These are phyloP conservation scores for Drosophila stalkeri DNA, from an alignment of 2,888 invertebrate species.

Conservation along the genomic window DNA sequence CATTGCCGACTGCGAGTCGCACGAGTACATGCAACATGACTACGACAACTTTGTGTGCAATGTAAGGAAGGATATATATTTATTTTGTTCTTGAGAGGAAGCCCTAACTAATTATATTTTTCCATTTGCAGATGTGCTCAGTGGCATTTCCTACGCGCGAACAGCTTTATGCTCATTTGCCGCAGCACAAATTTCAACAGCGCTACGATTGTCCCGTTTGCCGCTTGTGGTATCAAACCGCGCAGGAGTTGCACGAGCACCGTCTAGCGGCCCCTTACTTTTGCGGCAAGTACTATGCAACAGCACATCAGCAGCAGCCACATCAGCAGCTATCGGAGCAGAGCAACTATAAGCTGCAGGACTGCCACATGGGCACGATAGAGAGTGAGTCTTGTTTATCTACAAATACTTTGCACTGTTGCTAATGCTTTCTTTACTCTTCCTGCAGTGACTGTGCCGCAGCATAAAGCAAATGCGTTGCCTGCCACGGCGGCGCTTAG, in stretches of 20 bases:
- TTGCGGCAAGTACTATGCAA: conserved; percentile 79
- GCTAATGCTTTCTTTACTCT: conserved; percentile 1
- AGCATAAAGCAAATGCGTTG: conserved; percentile 52
- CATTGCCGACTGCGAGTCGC: conserved; percentile 79
- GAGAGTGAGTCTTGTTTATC: conserved; percentile 60
- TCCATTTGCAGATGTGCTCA: conserved; percentile 73
- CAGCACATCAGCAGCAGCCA: conserved; percentile 42
- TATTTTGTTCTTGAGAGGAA: not conserved
- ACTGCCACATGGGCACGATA: conserved; percentile 76
- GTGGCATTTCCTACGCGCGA: conserved; percentile 73
- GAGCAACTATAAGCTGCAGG: conserved; percentile 73
- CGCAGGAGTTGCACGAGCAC: conserved; percentile 80
- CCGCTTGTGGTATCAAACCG: conserved; percentile 81
- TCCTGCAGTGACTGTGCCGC: conserved; percentile 58
- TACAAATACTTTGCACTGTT: no score
- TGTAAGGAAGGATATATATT: conserved; percentile 58
- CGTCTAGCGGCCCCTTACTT: conserved; percentile 81
- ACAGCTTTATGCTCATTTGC: conserved; percentile 73
- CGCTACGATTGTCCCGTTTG: conserved; percentile 82
- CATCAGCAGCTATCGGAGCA: conserved; percentile 15
- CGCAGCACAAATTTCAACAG: conserved; percentile 79
- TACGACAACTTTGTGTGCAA: conserved; percentile 81
- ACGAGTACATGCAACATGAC: conserved; percentile 82
- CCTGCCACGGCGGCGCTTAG: conserved; percentile 63
- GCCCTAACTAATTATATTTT: not conserved